Evolutionary conservation across 2,113 vertebrate genomes (phyloP).

Genomic region (Choloepus hoffmanni): DNA sequence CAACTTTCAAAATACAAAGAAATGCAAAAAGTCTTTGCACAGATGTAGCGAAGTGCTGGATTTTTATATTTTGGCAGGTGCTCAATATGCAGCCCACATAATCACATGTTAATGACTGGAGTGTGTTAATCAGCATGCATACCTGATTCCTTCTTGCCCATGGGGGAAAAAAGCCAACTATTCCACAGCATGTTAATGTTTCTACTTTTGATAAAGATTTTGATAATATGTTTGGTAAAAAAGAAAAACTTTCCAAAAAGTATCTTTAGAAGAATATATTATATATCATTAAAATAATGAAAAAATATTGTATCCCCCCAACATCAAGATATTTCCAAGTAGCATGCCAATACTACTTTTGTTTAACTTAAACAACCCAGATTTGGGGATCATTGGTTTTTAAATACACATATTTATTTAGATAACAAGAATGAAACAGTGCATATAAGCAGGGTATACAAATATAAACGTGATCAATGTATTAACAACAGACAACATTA

Average conservation of each 20-base stretch:
- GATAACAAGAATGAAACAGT: constrained; percentile 49
- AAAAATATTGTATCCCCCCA: constrained; percentile 48
- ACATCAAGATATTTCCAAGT: constrained; percentile 21
- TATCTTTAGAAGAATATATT: constrained; percentile 55
- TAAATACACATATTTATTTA: not conserved
- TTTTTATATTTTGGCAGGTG: constrained; percentile 93
- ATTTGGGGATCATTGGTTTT: not conserved
- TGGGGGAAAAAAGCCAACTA: constrained; percentile 80
- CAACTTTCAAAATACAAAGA: constrained; percentile 87
- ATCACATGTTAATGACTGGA: constrained; percentile 92
- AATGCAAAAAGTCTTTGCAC: constrained; percentile 89
- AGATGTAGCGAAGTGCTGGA: constrained; percentile 89
- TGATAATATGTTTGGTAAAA: constrained; percentile 69
- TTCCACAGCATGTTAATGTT: constrained; percentile 82
- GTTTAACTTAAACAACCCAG: constrained; percentile 61
- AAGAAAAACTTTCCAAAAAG: constrained; percentile 71
- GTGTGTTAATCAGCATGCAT: constrained; percentile 93
- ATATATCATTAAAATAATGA: constrained; percentile 56
- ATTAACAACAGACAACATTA: constrained; percentile 63
- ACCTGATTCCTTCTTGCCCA: constrained; percentile 88
- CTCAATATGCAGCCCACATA: constrained; percentile 94
- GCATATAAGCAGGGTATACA: not conserved
- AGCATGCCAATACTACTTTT: constrained; percentile 50
- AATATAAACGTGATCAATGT: constrained; percentile 48
- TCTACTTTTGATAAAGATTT: constrained; percentile 83